phyloP scores from a whole-genome alignment of 1,140 invertebrate species.

The Sycophaga agraensis region DNA sequence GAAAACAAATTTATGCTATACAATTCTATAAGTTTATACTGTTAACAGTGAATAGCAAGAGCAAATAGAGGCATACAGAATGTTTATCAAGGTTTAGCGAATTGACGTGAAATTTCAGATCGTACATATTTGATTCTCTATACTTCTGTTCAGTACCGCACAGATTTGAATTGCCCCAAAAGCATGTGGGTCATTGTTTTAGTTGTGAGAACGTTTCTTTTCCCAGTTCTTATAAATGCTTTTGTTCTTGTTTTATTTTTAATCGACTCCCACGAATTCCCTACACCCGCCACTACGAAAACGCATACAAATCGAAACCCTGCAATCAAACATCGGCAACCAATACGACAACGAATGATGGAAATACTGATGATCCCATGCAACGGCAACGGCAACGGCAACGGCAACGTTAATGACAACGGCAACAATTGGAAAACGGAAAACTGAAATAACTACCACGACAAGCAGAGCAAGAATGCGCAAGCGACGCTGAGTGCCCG shows the following conservation, averaged over 20 bases:
- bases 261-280: slow-evolving; percentile 54
- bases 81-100: slow-evolving; percentile 9
- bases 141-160: slow-evolving; percentile 27
- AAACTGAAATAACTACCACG: slow-evolving; percentile 3
- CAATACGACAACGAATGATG: neutral
- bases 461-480: slow-evolving; percentile 80
- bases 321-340: too few relatives aligned
- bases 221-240: slow-evolving; percentile 74
- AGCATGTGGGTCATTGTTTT: slow-evolving; percentile 69
- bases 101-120: too few relatives aligned
- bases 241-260: slow-evolving; percentile 66
- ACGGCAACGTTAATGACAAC: slow-evolving; percentile 19
- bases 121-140: too few relatives aligned
- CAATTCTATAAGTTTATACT: too few relatives aligned
- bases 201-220: slow-evolving; percentile 74
- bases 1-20: too few relatives aligned
- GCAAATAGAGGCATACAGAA: slow-evolving; percentile 9
- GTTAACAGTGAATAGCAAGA: too few relatives aligned
- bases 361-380: neutral
- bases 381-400: neutral
- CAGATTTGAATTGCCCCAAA: slow-evolving; percentile 39
- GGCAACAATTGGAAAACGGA: neutral
- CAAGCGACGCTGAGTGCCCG: slow-evolving; percentile 85
- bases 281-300: neutral
- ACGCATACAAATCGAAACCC: neutral